These are phyloP conservation scores for Tetragnatha montana DNA, from an alignment of 2,888 invertebrate species.

Conservation along the genomic window DNA sequence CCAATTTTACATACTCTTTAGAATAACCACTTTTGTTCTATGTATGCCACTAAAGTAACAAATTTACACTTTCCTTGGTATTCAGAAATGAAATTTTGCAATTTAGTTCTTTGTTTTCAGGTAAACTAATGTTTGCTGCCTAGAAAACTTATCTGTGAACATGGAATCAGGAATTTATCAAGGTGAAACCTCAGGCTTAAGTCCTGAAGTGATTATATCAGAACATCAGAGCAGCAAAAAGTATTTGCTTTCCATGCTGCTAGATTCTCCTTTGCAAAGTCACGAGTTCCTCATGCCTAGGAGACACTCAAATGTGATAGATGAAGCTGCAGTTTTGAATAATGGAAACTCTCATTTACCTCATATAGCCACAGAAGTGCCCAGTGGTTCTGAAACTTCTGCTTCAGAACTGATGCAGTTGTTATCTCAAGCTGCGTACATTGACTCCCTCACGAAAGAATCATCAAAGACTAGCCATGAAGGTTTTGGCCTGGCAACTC, in stretches of 20 bases:
- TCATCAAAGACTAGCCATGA: neutral
- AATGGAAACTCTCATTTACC: neutral
- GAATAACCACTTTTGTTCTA: neutral
- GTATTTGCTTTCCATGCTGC: slow-evolving; percentile 37
- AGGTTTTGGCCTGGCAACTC: neutral
- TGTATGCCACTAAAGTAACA: neutral
- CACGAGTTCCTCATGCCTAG: neutral
- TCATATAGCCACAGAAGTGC: neutral
- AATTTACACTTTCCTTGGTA: too few relatives aligned
- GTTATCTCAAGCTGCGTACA: neutral
- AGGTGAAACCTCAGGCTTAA: slow-evolving; percentile 14
- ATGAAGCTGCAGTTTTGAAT: neutral
- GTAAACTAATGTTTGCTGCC: slow-evolving; percentile 21
- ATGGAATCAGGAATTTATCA: slow-evolving; percentile 8
- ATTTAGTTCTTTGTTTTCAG: slow-evolving; percentile 46
- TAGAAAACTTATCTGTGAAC: slow-evolving; percentile 14
- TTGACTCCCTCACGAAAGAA: neutral
- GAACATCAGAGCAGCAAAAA: slow-evolving; percentile 41
- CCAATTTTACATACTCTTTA: neutral
- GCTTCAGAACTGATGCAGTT: neutral
- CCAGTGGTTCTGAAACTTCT: neutral
- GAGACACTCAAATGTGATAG: neutral
- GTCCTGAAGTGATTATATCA: slow-evolving; percentile 7
- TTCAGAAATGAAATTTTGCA: slow-evolving; percentile 23
- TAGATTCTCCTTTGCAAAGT: slow-evolving; percentile 15